Evolutionary conservation across 2,113 vertebrate species (phyloP).

Genomic region (Pelmatolapia mariae): DNA sequence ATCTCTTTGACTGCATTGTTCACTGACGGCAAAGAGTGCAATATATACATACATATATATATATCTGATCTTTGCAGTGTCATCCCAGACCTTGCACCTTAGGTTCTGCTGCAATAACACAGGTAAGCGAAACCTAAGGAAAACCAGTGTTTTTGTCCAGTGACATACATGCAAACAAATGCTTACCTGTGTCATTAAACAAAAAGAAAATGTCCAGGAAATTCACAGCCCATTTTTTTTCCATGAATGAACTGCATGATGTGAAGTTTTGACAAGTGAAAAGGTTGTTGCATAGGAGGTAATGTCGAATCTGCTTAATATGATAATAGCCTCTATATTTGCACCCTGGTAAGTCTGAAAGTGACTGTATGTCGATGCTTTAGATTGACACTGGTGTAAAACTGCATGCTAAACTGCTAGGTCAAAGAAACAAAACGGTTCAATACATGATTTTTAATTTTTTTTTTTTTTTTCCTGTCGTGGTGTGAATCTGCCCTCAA

Average conservation of each 20-base stretch:
- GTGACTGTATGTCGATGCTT: constrained; percentile 30
- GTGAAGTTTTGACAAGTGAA: constrained; percentile 20
- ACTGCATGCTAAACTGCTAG: constrained; percentile 64
- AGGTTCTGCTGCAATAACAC: constrained; percentile 99
- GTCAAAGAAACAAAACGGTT: background rate
- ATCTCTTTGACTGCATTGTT: constrained; percentile 84
- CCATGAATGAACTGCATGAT: constrained; percentile 68
- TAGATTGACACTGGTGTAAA: constrained; percentile 27
- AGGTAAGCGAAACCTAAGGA: constrained; percentile 99
- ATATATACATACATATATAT: constrained; percentile 42
- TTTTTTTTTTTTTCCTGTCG: constrained; percentile 21
- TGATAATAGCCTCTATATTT: constrained; percentile 7
- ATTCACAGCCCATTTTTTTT: constrained; percentile 10
- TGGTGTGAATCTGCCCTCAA: constrained; percentile 65
- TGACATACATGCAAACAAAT: constrained; percentile 55
- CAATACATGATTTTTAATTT: constrained; percentile 16
- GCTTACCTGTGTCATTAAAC: constrained; percentile 54
- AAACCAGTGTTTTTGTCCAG: constrained; percentile 62
- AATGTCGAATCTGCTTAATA: constrained; percentile 32
- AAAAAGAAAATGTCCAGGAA: constrained; percentile 12
- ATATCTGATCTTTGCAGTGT: constrained; percentile 99
- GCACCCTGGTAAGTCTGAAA: constrained; percentile 54
- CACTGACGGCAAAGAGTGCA: constrained; percentile 96
- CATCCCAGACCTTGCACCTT: constrained; percentile 98
- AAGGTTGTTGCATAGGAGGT: constrained; percentile 33